A percentile compares a stretch with the other conserved stretches of the same genome.
Evolutionary conservation across 2,113 vertebrate genomes (phyloP).

Genomic region (Sinocyclocheilus anshuiensis): DNA sequence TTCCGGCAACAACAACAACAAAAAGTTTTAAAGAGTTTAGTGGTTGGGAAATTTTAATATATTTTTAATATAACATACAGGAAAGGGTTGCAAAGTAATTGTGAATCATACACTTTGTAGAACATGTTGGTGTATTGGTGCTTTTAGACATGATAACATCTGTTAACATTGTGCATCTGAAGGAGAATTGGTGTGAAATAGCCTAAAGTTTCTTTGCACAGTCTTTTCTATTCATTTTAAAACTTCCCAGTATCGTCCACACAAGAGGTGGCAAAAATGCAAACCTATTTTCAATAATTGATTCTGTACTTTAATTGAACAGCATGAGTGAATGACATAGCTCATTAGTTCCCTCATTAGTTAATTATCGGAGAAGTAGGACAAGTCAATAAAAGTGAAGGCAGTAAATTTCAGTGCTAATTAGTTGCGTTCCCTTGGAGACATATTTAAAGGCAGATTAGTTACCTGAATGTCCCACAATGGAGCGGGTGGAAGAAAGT

Average conservation of each 20-base stretch:
- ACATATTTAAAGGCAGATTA: slow-evolving; percentile 99
- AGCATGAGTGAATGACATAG: slow-evolving; percentile 99
- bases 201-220: slow-evolving; percentile 22
- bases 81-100: background rate
- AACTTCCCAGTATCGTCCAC: slow-evolving; percentile 31
- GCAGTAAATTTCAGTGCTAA: slow-evolving; percentile 99
- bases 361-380: slow-evolving; percentile 99
- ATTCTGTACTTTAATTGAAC: slow-evolving; percentile 99
- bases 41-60: background rate
- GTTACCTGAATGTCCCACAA: slow-evolving; percentile 94
- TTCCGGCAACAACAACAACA: background rate
- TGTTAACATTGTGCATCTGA: background rate
- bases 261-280: slow-evolving; percentile 75
- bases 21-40: background rate
- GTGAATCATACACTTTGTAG: background rate
- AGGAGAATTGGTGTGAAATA: background rate
- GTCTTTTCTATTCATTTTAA: background rate
- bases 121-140: background rate
- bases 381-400: slow-evolving; percentile 99
- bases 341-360: slow-evolving; percentile 99
- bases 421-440: slow-evolving; percentile 98
- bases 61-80: background rate
- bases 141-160: too few relatives aligned
- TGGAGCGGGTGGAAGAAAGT: slow-evolving; percentile 77
- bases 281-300: slow-evolving; percentile 99